Evolutionary conservation across 2,113 vertebrate species (phyloP).

Genomic region (Myodes glareolus): DNA sequence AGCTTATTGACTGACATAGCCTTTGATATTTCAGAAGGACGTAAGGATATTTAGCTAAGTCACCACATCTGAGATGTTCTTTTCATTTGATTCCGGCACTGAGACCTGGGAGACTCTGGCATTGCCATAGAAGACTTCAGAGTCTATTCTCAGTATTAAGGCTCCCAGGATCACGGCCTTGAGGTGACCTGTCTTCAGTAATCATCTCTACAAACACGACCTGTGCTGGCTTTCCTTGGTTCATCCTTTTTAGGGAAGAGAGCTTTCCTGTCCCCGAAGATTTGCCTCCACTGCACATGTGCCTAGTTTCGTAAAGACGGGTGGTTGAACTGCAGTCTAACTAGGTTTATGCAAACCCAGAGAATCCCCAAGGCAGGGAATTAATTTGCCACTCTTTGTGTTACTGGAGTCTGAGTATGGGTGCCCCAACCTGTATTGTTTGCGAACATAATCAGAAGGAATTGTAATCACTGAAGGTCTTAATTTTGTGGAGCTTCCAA

Average conservation of each 20-base stretch:
- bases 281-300: background rate
- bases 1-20: background rate
- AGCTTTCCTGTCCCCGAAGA: background rate
- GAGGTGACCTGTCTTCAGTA: background rate
- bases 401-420: background rate
- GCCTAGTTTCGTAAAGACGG: background rate
- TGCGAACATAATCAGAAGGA: slow-evolving; percentile 78
- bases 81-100: background rate
- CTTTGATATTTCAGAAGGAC: slow-evolving; percentile 5
- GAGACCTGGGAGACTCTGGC: background rate
- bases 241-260: background rate
- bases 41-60: background rate
- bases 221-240: background rate
- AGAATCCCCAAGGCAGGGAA: background rate
- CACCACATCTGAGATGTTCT: background rate
- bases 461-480: slow-evolving; percentile 82
- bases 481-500: slow-evolving; percentile 80
- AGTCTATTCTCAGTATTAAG: background rate
- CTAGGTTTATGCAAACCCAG: background rate
- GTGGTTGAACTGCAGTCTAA: background rate
- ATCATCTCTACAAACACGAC: background rate
- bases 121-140: background rate
- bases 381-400: rapidly evolving
- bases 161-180: background rate
- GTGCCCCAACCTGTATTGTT: slow-evolving; percentile 45